Evolutionary conservation across 2,113 vertebrate genomes (phyloP).

Genomic region (Forbesichthys agassizii): DNA sequence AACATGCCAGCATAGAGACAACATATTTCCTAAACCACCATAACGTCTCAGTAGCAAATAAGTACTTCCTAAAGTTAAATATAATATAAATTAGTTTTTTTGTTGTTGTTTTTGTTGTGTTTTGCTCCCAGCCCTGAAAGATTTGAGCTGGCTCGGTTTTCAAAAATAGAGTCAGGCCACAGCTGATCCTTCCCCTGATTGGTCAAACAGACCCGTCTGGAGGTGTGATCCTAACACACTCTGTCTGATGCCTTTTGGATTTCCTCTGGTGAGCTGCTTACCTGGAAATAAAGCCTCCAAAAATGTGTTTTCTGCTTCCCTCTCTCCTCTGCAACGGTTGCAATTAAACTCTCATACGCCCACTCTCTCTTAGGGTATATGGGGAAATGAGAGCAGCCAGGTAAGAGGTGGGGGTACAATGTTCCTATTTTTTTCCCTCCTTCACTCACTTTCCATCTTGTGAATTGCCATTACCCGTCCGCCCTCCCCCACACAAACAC

Average conservation of each 20-base stretch:
- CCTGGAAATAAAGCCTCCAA: slow-evolving; percentile 32
- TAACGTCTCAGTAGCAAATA: not conserved
- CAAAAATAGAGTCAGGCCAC: slow-evolving; percentile 20
- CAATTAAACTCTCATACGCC: slow-evolving; percentile 45
- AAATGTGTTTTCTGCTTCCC: slow-evolving; percentile 21
- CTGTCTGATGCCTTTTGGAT: slow-evolving; percentile 44
- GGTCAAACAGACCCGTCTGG: slow-evolving; percentile 40
- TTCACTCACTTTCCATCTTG: slow-evolving; percentile 34
- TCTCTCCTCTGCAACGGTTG: slow-evolving; percentile 29
- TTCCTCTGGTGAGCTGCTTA: slow-evolving; percentile 39
- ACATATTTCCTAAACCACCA: not conserved
- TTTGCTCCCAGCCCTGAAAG: not conserved
- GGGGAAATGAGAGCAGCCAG: slow-evolving; percentile 42
- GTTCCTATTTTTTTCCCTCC: too few relatives aligned
- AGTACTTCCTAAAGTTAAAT: not conserved
- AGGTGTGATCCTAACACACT: slow-evolving; percentile 49
- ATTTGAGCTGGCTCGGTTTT: slow-evolving; percentile 5
- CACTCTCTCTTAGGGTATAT: slow-evolving; percentile 36
- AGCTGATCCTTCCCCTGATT: slow-evolving; percentile 35
- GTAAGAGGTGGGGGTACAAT: slow-evolving; percentile 28
- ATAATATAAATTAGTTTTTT: not conserved
- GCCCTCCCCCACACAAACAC: slow-evolving; percentile 9
- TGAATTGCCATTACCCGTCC: slow-evolving; percentile 50
- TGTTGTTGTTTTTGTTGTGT: too few relatives aligned
- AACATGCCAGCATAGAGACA: not conserved